Percentiles rank a stretch among this genome's conserved stretches.
These are phyloP conservation scores for Tadarida brasiliensis DNA, from an alignment of 2,797 vertebrate genomes.

Conservation along the genomic window DNA sequence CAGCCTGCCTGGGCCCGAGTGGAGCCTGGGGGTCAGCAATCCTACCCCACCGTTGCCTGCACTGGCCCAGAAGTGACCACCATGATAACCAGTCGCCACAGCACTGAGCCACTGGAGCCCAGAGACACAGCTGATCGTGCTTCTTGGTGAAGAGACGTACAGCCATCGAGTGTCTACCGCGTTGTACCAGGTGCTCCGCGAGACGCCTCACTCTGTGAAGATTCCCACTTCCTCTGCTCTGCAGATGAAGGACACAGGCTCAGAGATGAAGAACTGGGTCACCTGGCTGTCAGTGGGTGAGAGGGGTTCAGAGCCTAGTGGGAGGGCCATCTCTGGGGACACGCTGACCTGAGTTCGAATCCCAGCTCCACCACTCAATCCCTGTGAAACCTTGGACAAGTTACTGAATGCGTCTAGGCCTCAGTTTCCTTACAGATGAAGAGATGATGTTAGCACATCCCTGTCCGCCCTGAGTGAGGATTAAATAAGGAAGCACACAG, in stretches of 20 bases:
- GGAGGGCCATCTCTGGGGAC: neutral
- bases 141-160: neutral
- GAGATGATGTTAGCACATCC: neutral
- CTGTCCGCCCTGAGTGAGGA: neutral
- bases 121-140: neutral
- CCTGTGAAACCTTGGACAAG: neutral
- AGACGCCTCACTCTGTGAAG: neutral
- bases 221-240: neutral
- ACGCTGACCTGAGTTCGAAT: neutral
- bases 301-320: neutral
- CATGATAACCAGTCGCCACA: neutral
- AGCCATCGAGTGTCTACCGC: neutral
- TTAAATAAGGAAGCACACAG: neutral
- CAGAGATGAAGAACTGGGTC: neutral
- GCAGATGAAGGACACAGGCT: neutral
- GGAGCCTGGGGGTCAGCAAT: rapidly evolving
- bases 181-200: neutral
- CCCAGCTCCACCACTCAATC: neutral
- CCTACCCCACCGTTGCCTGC: neutral
- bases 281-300: neutral
- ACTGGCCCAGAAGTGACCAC: rapidly evolving
- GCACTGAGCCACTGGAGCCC: neutral
- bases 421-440: neutral
- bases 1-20: neutral
- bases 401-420: neutral